Conservation (phyloP, 2,888 invertebrate genomes). For the Melanotus villosus region DNA sequence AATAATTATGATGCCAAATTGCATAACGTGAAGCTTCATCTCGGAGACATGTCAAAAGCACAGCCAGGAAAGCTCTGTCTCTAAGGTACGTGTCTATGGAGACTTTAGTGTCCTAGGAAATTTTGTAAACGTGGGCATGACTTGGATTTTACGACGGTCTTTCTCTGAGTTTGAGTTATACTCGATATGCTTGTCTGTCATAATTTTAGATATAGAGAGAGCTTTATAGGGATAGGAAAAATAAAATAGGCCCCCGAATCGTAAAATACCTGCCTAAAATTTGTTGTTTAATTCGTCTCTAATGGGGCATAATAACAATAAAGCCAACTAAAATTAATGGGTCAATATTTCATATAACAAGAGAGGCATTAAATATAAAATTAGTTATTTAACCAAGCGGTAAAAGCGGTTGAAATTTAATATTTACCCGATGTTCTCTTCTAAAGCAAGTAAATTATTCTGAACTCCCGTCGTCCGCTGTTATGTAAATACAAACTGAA, state of each 20-base stretch:
- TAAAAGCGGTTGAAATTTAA: neutral
- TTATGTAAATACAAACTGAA: conserved; percentile 31
- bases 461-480: conserved; percentile 9
- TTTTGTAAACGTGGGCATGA: conserved; percentile 3
- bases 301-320: neutral
- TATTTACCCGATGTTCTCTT: neutral
- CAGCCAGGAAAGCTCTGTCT: neutral
- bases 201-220: no score
- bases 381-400: neutral
- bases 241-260: no score
- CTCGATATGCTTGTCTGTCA: neutral
- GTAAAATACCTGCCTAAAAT: no score
- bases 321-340: neutral
- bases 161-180: neutral
- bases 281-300: no score
- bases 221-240: no score
- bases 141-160: neutral
- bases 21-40: conserved; percentile 8
- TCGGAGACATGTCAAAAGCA: conserved; percentile 7
- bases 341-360: neutral
- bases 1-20: conserved; percentile 16
- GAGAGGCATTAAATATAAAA: neutral
- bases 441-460: conserved; percentile 15
- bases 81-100: conserved; percentile 7
- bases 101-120: conserved; percentile 3